Base-by-base conservation (phyloP, 2,888 invertebrate genomes). In the Tenthredo livida region DNA sequence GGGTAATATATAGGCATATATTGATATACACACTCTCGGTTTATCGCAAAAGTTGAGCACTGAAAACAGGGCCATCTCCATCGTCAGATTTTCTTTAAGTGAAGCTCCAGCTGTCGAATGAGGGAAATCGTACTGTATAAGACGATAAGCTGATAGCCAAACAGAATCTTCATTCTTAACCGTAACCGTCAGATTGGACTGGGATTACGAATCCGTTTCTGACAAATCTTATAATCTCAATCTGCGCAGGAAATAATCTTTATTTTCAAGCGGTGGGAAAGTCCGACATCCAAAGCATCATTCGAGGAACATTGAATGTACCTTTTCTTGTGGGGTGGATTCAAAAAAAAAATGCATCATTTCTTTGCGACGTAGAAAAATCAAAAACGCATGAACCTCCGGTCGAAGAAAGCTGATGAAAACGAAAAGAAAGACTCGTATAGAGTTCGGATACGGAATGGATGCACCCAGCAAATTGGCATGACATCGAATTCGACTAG, bases 141-240 rank as follows among this genome's bases (percentile, higher is more conserved):
- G 25, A 25, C 17, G 21, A 25, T 21, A 61, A 21, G 21, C 61
- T 61, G 25, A 61, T 61, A 25, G 2, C 61, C 25, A 21, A 25
- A 25, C 21, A 61, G 61, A 61, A 61, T 61, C 61, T 25, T 61
- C 21, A 61, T 61, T 61, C 61, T 25, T 61, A 21, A 61, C 61
- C 61, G 25, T 61, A 61, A 21, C 61, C 61, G 61, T 61, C 12
- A 25, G 61, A 61, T 61, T 25, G 21, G 61, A 61, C 25, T 61
- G 25, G 61, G 61, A 61, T 61, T 61, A 61, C 61, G 61, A 61
- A 61, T 25, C 61, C 61, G 61, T 25, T 61, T 61, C 61, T 12
- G 25, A 61, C 61, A 25, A 61, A 61, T 61, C 61, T 61, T 17
- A 21, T 61, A 61, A 61, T 61, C 61, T 25, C 21, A 25, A 61